Conservation (phyloP, 1,140 invertebrate genomes). For the Armadillidium nasatum region DNA sequence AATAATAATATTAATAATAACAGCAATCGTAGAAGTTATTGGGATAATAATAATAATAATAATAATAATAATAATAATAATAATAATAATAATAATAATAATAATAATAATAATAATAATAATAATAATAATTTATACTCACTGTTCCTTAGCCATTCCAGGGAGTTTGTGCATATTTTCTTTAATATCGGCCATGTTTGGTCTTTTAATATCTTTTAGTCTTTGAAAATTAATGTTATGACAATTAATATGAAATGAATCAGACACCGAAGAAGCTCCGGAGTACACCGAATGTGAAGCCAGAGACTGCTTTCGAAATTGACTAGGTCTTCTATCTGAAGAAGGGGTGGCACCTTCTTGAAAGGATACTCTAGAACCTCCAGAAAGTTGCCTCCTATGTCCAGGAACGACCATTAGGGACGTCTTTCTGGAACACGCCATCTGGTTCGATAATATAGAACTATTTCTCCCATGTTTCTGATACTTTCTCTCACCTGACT, state of each 20-base stretch:
- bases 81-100: no score
- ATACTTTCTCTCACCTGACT: background rate
- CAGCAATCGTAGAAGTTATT: no score
- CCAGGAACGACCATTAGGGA: conserved; percentile 35
- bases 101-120: no score
- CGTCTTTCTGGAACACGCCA: conserved; percentile 19
- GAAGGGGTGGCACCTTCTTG: conserved; percentile 12
- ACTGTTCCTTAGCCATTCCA: conserved; percentile 31
- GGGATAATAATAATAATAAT: no score
- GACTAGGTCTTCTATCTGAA: background rate
- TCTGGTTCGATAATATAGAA: background rate
- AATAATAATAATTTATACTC: background rate
- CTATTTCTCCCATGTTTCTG: background rate
- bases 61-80: no score
- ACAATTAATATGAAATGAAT: conserved; percentile 36
- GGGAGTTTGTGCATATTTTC: conserved; percentile 41
- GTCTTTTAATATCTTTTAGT: conserved; percentile 37
- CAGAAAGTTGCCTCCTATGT: conserved; percentile 40
- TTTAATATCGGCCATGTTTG: conserved; percentile 42
- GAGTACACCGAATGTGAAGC: background rate
- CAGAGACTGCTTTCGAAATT: conserved; percentile 28
- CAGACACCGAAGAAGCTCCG: background rate
- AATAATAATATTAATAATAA: no score
- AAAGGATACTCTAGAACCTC: conserved; percentile 42
- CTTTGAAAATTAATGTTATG: conserved; percentile 39